Evolutionary conservation across 2,113 vertebrate species (phyloP).

Genomic region (Charadrius vociferus): DNA sequence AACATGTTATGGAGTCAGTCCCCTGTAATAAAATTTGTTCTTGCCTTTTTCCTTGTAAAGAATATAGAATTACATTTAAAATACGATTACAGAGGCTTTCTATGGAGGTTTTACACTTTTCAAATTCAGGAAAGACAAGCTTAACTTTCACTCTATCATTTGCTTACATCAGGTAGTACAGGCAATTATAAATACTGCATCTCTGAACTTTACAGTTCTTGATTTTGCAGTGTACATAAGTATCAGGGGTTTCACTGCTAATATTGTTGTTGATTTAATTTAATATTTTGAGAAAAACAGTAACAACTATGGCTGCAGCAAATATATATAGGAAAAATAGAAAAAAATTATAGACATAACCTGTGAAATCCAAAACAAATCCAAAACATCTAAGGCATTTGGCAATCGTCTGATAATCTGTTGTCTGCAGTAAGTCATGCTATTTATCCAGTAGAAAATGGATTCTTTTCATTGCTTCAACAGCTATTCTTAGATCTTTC

Average conservation of each 20-base stretch:
- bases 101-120: background rate
- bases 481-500: slow-evolving; percentile 44
- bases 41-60: background rate
- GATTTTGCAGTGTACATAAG: background rate
- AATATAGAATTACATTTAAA: background rate
- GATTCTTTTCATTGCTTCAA: slow-evolving; percentile 66
- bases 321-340: background rate
- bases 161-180: background rate
- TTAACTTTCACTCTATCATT: background rate
- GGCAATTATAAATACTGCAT: background rate
- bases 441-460: slow-evolving; percentile 50
- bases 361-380: slow-evolving; percentile 54
- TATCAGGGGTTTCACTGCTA: background rate
- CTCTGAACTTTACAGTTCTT: background rate
- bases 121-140: background rate
- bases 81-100: background rate
- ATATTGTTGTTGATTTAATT: background rate
- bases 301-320: background rate
- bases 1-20: background rate
- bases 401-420: slow-evolving; percentile 3
- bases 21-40: background rate
- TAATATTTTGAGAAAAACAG: background rate
- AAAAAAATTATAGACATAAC: background rate
- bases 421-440: slow-evolving; percentile 42
- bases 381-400: slow-evolving; percentile 44